Evolutionary conservation across 2,888 invertebrate genomes (phyloP), one percentile per base, ranked within the genome.

Genomic region (Nasonia oneida): DNA sequence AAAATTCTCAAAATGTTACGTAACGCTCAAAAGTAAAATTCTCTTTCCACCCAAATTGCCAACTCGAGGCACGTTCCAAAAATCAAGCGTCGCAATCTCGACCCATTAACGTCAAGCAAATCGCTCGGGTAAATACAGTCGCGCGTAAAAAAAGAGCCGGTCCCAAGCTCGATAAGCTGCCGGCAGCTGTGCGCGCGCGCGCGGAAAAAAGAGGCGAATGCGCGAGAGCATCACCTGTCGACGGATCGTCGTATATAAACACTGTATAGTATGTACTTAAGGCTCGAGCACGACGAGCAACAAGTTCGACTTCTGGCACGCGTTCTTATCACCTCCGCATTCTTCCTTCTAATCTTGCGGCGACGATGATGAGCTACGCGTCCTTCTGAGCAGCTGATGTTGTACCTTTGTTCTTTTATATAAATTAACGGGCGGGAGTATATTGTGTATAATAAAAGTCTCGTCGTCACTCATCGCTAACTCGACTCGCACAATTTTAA

Each of bases 231-330:
- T 14, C 5, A 74, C 61, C 74, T 81, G 74, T 61, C 74, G 61
- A 29, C 50, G 67, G 53, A 42, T 37, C 23, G 2, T 10, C 61
- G 14, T 37, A 67, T 14, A 75, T 64, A 64, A 14, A 61, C 29
- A 57, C 29, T 18, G 0, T 78, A 4, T 37, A 37, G 37, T 79
- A 47, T 33, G 15, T 57, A 50, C 50, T 23, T 64, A 37, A 5
- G 37, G 1, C 29, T 29, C 4, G 4, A 5, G 37, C 29, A 15
- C n/a, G 61, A 42, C 39, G 64, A 47, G 84, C 67, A 78, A 79
- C 74, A 79, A 79, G 79, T 84, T 83, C 39, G 53, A 74, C 64
- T 78, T 79, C 50, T 77, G 83, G 29, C 64, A 83, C 33, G 77
- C 42, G 50, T 57, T 70, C 42, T 71, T 71, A 83, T 76, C 82